Base-by-base conservation (phyloP, 2,113 vertebrate genomes). In the Gadus macrocephalus region DNA sequence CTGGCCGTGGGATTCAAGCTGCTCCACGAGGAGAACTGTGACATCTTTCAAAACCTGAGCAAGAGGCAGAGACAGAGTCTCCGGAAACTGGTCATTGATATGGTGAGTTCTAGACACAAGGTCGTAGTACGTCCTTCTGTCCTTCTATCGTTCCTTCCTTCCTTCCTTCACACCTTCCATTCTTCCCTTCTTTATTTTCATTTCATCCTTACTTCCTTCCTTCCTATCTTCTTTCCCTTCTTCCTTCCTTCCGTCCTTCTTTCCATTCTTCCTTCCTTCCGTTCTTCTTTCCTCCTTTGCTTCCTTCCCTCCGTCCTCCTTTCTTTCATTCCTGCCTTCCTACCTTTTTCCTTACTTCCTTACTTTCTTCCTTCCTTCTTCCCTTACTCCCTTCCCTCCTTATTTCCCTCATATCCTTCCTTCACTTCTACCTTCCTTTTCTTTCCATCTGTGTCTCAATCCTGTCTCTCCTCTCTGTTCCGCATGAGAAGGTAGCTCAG, bases 1-100 rank as follows among this genome's bases (percentile, higher is more conserved):
- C 80, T 98, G 79, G 95, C 96, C 4, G 95, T 98, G 81, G 96
- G 96, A 81, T 97, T 98, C 89, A 96, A 95, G 88, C 92, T 98
- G 72, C 93, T 97, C 42, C 96, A 98, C 70, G 94, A 96, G 78
- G 94, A 97, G 72, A 98, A 97, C 90, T 98, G 96, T 67, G 96
- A 98, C 91, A 95, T 98, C 81, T 97, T 98, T 88, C 95, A 96
- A 91, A 96, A 94, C 86, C 92, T 98, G 17, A 93, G 83, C 90
- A 95, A 94, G 84, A 90, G 95, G 68, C 96, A 98, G 86, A 87
- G 95, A 62, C 95, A 96, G 82, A 95, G 90, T 66, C 91, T 97
- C 65, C 93, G 95, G 81, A 96, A 95, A 83, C 95, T 98, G 86
- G 96, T 98, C 78, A 98, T 98, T 28, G 96, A 98, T 81, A 97